Evolutionary conservation across 2,888 invertebrate species (phyloP).

Genomic region (Callosobruchus maculatus): DNA sequence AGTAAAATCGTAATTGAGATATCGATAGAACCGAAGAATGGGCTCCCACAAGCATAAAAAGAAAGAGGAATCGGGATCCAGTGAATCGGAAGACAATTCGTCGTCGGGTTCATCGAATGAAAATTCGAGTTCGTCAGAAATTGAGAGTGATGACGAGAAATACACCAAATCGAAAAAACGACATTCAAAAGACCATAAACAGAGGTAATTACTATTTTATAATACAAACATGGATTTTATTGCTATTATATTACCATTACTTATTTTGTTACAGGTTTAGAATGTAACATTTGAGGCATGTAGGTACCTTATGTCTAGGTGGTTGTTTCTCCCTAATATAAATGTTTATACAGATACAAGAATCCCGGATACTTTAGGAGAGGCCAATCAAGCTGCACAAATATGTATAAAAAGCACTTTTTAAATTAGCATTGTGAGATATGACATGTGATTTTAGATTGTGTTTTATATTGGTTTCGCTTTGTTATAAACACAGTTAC

Average conservation of each 20-base stretch:
- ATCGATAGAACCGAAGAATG: too few species aligned
- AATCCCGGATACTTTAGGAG: neutral
- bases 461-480: too few species aligned
- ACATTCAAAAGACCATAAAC: neutral
- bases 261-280: neutral
- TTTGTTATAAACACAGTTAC: too few species aligned
- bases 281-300: neutral
- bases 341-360: neutral
- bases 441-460: too few species aligned
- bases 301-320: neutral
- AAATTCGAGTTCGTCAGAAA: neutral
- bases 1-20: too few species aligned
- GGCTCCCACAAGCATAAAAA: constrained; percentile 21
- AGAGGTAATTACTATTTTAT: neutral
- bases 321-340: neutral
- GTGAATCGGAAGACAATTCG: constrained; percentile 17
- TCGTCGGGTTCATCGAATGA: constrained; percentile 5
- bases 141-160: constrained; percentile 15
- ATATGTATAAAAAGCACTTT: neutral
- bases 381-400: neutral
- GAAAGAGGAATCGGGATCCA: constrained; percentile 20
- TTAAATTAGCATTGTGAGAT: neutral
- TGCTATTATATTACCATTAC: neutral
- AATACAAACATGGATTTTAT: neutral
- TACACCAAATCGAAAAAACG: constrained; percentile 4